These are phyloP conservation scores for Netelia virgata DNA, from an alignment of 2,888 invertebrate species.

Conservation along the genomic window DNA sequence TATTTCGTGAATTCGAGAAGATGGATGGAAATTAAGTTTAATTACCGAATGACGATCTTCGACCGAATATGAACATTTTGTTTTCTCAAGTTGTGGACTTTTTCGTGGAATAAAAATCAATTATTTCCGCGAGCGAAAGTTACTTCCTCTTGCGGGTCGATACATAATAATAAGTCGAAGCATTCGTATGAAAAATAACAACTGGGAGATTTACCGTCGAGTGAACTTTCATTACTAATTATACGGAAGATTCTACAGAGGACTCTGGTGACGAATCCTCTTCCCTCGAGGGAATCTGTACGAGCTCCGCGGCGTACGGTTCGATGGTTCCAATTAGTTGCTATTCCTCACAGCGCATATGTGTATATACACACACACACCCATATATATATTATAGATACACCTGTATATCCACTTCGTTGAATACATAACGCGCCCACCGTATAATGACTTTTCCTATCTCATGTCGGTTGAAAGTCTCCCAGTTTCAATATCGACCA, in stretches of 20 bases:
- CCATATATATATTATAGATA: too few relatives aligned
- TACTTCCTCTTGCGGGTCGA: neutral
- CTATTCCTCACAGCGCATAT: neutral
- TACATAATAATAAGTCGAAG: slow-evolving; percentile 18
- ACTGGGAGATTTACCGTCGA: neutral
- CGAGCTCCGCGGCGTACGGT: slow-evolving; percentile 5
- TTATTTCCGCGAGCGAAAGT: neutral
- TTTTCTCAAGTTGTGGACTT: too few relatives aligned
- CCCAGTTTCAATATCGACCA: slow-evolving; percentile 22
- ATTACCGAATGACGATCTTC: too few relatives aligned
- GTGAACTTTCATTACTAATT: slow-evolving; percentile 35
- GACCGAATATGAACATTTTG: too few relatives aligned
- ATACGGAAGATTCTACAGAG: neutral
- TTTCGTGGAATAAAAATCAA: too few relatives aligned
- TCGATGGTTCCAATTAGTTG: slow-evolving; percentile 46
- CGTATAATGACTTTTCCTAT: neutral
- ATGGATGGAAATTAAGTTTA: too few relatives aligned
- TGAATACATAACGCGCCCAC: neutral
- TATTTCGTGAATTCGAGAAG: too few relatives aligned
- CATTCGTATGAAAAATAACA: slow-evolving; percentile 8
- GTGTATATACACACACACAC: too few relatives aligned
- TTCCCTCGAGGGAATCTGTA: slow-evolving; percentile 10
- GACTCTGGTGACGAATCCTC: slow-evolving; percentile 16
- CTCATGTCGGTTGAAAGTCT: slow-evolving; percentile 5
- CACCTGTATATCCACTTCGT: neutral